These are phyloP conservation scores for Melitaea athalia DNA, from an alignment of 2,888 invertebrate species.

Conservation along the genomic window DNA sequence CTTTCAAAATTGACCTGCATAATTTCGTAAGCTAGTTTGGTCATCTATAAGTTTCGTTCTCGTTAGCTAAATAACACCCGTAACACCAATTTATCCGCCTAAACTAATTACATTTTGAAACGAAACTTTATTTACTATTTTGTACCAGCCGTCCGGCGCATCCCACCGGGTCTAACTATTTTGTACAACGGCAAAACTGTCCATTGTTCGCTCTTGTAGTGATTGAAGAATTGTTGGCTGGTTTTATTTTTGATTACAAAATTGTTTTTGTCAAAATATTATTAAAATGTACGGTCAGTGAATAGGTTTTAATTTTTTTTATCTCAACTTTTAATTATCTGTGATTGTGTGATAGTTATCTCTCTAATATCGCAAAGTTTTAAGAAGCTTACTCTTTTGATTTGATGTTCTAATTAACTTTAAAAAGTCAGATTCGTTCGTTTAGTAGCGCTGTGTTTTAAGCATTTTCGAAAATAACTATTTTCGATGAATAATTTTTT, in stretches of 20 bases:
- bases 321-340: too few relatives aligned
- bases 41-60: slow-evolving; percentile 16
- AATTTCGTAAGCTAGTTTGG: not conserved
- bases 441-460: too few relatives aligned
- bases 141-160: slow-evolving; percentile 16
- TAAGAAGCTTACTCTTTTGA: too few relatives aligned
- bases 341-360: too few relatives aligned
- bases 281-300: not conserved
- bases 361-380: too few relatives aligned
- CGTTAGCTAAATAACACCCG: slow-evolving; percentile 53
- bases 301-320: too few relatives aligned
- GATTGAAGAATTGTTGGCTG: not conserved
- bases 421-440: too few relatives aligned
- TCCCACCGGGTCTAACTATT: slow-evolving; percentile 25
- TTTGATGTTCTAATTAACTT: too few relatives aligned
- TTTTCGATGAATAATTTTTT: too few relatives aligned
- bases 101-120: slow-evolving; percentile 62
- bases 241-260: not conserved
- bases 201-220: not conserved
- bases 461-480: too few relatives aligned
- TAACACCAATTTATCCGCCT: slow-evolving; percentile 61
- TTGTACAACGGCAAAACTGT: slow-evolving; percentile 8
- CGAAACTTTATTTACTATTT: slow-evolving; percentile 57
- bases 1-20: not conserved
- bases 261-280: not conserved